phyloP scores from a whole-genome alignment of 2,797 vertebrate genomes.

The Garrulus glandarius region DNA sequence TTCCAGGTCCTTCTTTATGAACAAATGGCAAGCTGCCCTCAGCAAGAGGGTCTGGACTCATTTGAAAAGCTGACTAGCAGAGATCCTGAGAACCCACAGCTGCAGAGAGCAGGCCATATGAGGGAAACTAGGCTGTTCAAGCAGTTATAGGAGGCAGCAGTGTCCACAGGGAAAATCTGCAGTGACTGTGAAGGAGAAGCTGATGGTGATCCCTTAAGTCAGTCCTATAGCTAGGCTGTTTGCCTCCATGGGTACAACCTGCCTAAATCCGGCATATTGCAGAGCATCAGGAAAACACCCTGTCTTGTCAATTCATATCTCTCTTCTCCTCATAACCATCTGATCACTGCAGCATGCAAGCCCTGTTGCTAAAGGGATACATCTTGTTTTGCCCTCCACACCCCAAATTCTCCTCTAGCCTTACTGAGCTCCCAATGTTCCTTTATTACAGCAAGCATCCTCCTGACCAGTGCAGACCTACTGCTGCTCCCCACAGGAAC shows the following conservation, averaged over 20 bases:
- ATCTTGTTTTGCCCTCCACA: neutral
- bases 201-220: neutral
- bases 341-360: neutral
- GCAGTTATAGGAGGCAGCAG: neutral
- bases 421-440: neutral
- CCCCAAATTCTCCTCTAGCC: neutral
- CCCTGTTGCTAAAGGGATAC: neutral
- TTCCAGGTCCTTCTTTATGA: neutral
- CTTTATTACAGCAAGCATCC: neutral
- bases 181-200: neutral
- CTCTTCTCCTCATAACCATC: neutral
- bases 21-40: neutral
- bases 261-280: neutral
- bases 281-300: neutral
- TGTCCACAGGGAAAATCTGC: neutral
- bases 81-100: neutral
- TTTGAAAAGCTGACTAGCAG: neutral
- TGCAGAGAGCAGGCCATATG: neutral
- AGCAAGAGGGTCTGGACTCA: neutral
- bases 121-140: neutral
- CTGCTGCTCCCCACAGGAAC: neutral
- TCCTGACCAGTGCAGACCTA: neutral
- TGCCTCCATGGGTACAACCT: neutral
- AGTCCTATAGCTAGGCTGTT: neutral
- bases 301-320: neutral